Evolutionary conservation across 2,797 vertebrate species (phyloP).

Genomic region (Hippopotamyrus pictus): DNA sequence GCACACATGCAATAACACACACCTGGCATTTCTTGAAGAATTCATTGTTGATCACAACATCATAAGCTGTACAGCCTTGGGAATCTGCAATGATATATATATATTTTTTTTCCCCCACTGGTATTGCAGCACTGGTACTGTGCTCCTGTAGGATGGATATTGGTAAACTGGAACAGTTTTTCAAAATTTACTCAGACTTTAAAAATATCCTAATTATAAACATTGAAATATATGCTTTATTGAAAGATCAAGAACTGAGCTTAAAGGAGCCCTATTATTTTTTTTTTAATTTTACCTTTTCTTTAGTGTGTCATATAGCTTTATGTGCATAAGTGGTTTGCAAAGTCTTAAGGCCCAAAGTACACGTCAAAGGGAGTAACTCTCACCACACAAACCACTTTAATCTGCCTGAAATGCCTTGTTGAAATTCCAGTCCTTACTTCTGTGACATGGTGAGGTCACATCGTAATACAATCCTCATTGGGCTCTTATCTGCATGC

Average conservation of each 20-base stretch:
- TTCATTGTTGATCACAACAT: slow-evolving; percentile 74
- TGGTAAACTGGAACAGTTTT: not conserved
- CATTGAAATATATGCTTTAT: not conserved
- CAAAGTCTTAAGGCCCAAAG: not conserved
- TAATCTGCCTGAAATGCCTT: not conserved
- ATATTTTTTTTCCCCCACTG: not conserved
- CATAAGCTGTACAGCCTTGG: slow-evolving; percentile 75
- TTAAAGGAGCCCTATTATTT: not conserved
- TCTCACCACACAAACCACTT: not conserved
- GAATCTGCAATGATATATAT: slow-evolving; percentile 52
- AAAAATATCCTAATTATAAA: not conserved
- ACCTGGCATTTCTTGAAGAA: slow-evolving; percentile 82
- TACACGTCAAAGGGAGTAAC: not conserved
- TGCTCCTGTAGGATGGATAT: not conserved
- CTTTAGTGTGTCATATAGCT: not conserved
- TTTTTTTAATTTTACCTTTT: not conserved
- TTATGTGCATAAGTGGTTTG: not conserved
- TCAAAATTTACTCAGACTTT: not conserved
- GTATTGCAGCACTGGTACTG: not conserved
- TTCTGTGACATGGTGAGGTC: not conserved
- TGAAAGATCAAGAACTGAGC: not conserved
- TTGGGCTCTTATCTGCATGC: not conserved
- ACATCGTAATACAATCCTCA: not conserved
- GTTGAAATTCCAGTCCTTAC: not conserved
- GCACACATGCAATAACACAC: not conserved